phyloP scores from a whole-genome alignment of 1,140 invertebrate genomes.

The Drosophila punjabiensis region DNA sequence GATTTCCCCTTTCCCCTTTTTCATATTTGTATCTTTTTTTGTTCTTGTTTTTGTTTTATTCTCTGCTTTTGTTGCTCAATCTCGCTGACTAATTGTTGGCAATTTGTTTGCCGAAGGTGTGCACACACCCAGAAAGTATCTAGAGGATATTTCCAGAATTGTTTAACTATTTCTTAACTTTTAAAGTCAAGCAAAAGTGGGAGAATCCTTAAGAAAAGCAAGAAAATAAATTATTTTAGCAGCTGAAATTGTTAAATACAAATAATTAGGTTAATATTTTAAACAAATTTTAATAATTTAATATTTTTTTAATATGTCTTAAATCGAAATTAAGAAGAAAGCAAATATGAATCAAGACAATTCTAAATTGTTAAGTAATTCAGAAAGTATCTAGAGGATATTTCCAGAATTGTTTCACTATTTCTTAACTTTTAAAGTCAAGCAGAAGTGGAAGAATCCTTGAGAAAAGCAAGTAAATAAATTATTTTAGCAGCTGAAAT shows the following conservation, averaged over 20 bases:
- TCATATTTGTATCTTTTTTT: background rate
- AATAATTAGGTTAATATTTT: background rate
- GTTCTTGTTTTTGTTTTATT: background rate
- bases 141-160: background rate
- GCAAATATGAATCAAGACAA: too few species aligned
- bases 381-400: background rate
- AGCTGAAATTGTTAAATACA: background rate
- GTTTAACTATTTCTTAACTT: background rate
- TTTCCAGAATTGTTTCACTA: background rate
- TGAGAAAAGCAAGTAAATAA: background rate
- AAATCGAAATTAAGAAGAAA: background rate
- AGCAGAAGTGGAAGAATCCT: rapidly evolving
- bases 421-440: background rate
- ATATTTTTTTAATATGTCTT: background rate
- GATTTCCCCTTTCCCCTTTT: background rate
- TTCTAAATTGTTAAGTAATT: background rate
- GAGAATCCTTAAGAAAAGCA: too few species aligned
- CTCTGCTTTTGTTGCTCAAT: constrained; percentile 34
- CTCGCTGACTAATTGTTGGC: constrained; percentile 55
- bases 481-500: background rate
- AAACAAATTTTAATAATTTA: background rate
- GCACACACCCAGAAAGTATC: constrained; percentile 10
- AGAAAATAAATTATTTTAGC: background rate
- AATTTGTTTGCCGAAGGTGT: constrained; percentile 35
- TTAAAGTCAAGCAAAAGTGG: background rate